Base-by-base conservation (phyloP, 1,140 invertebrate genomes). In the Bombus balteatus region DNA sequence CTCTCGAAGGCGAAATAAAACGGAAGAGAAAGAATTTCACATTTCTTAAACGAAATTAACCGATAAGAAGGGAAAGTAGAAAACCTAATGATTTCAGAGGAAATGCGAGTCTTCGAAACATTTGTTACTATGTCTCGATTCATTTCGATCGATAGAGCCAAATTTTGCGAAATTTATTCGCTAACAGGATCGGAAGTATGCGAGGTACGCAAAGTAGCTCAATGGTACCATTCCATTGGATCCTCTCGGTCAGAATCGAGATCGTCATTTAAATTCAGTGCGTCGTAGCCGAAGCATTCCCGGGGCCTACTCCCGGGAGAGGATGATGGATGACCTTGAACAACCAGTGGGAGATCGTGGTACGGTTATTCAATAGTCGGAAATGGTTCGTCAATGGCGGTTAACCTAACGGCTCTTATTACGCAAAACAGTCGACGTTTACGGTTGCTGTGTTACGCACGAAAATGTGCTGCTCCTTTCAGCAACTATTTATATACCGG, bases 361-460 rank as follows among this genome's bases (percentile, higher is more conserved):
- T 53, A 75, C 66, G 43, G 81, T 77, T 83, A 78, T 85, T 87
- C 68, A 87, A 79, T 85, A 75, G 59, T 87, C 86, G 82, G 86
- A 87, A 87, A 83, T 87, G 75, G 75, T 84, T 84, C 86, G 82
- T 87, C 86, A 84, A 87, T 87, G 86, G 62, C 5, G 86, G 76
- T 87, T 79, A 79, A 53, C 70, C 75, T 78, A 87, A 84, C 82
- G 82, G 82, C 81, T 74, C 70, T 84, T 66, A 37, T 87, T 87
- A 87, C 82, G 82, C 75, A 79, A 87, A 84, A 79, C 59, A 73
- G 75, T 77, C 66, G 57, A 34, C 68, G 73, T 37, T 83, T 66
- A 87, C 47, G 82, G 43, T 34, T 18, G n/a, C 32, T 77, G n/a
- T 66, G 70, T 87, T 84, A 87, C 86, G 70, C 78, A 87, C 68